Evolutionary conservation across 2,113 vertebrate genomes (phyloP), one percentile per base, ranked within the genome.

Genomic region (Tamias sibiricus): DNA sequence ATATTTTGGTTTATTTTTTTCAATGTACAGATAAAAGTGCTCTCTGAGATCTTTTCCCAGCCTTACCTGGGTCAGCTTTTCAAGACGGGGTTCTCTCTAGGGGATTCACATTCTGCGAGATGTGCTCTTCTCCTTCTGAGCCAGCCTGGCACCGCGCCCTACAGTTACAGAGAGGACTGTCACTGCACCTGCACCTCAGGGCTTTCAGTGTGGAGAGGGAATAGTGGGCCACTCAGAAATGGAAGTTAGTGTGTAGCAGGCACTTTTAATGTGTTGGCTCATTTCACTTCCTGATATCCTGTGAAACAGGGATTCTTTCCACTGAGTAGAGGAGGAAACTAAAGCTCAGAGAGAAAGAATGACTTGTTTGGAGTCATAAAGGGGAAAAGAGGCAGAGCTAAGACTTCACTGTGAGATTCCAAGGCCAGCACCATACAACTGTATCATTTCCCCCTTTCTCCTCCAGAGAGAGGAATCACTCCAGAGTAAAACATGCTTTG

Each of bases 1-100:
- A 52, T 28, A 19, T 71, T n/a, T 79, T 44, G 37, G 22, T 57
- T 57, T 72, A 66, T 82, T 92, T 87, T 72, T 54, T 82, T 68
- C 47, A 19, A 13, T 74, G 22, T 74, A 17, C 40, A 42, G 52
- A 37, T 54, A 26, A 32, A 81, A 52, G 17, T 19, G 8, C 17
- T 93, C 20, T 32, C 0, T 3, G 11, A 26, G 2, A 7, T 42
- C 17, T 81, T 24, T 32, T 6, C n/a, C 17, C 66, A 91, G 7
- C 5, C 9, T 42, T 30, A 8, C 35, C 64, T n/a, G 24, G 6
- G 40, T 44, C n/a, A 44, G 30, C 35, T 71, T 49, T 68, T 3
- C 49, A 77, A 84, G 40, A 8, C 42, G 64, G 28, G 42, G 10
- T 42, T 28, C 69, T 72, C 7, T 37, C 9, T 62, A 57, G 8